A percentile compares a stretch with the other conserved stretches of the same genome.
Evolutionary conservation across 2,797 vertebrate genomes (phyloP).

Genomic region (Zenarchopterus dispar): DNA sequence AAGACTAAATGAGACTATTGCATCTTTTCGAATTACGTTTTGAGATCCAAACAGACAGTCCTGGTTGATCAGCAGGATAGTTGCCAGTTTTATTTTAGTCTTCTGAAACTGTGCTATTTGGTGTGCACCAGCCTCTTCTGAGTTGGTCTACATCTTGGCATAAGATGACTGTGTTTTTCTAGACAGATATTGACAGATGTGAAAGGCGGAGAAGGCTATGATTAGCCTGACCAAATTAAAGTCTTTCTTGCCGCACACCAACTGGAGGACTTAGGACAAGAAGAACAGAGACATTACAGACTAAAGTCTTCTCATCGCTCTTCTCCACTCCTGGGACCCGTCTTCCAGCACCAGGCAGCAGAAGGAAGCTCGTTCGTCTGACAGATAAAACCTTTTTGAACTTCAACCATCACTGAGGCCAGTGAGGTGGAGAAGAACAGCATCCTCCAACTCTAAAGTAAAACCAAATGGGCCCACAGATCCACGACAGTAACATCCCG

Average conservation of each 20-base stretch:
- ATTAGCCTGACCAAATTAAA: constrained; percentile 63
- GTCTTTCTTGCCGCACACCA: constrained; percentile 48
- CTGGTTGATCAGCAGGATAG: too few species aligned
- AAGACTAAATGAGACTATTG: too few species aligned
- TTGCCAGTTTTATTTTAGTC: too few species aligned
- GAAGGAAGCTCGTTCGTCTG: background rate
- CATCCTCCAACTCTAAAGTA: constrained; percentile 42
- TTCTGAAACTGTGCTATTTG: constrained; percentile 1
- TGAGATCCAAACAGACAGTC: too few species aligned
- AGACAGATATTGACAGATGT: constrained; percentile 63
- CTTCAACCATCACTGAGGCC: constrained; percentile 34
- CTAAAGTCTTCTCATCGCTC: constrained; percentile 46
- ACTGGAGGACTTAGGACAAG: constrained; percentile 41
- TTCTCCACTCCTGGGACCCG: constrained; percentile 28
- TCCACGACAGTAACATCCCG: constrained; percentile 46
- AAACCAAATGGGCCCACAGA: constrained; percentile 55
- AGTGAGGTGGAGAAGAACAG: background rate
- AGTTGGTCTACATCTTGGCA: constrained; percentile 18
- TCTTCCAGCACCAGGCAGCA: constrained; percentile 2
- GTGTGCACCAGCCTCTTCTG: constrained; percentile 22
- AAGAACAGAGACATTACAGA: constrained; percentile 51
- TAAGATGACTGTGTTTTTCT: constrained; percentile 42
- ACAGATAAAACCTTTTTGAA: constrained; percentile 65
- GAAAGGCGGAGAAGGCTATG: constrained; percentile 43
- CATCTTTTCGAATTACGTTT: too few species aligned